phyloP scores from a whole-genome alignment of 2,797 vertebrate species.

The Sylvia borin region DNA sequence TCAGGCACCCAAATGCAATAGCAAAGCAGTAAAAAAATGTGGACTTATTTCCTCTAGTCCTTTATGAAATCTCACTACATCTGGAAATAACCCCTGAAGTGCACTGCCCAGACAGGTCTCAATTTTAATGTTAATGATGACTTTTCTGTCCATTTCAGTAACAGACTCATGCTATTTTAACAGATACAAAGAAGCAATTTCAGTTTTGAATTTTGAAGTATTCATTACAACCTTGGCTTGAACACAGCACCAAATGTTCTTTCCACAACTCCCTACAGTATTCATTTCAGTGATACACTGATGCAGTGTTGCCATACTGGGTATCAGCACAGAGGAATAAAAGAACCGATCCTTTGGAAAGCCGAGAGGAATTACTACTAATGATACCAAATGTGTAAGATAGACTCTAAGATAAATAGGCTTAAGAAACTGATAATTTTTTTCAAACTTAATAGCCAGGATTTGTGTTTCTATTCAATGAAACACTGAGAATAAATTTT shows the following conservation, averaged over 20 bases:
- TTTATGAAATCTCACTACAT: not conserved
- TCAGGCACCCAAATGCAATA: not conserved
- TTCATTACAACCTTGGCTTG: not conserved
- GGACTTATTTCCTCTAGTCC: not conserved
- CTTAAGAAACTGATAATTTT: not conserved
- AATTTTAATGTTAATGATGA: not conserved
- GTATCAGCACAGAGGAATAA: not conserved
- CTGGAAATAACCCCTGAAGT: not conserved
- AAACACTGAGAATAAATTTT: not conserved
- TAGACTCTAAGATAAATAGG: not conserved
- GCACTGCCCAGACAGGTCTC: not conserved
- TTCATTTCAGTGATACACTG: not conserved
- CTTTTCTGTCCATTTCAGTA: not conserved
- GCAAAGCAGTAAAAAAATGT: not conserved
- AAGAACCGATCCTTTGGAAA: not conserved
- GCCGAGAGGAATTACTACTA: not conserved
- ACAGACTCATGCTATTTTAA: not conserved
- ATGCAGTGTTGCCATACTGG: not conserved
- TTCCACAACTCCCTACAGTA: not conserved
- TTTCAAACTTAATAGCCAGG: not conserved
- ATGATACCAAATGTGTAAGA: not conserved
- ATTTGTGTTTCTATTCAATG: not conserved
- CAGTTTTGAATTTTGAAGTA: not conserved
- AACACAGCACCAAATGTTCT: not conserved
- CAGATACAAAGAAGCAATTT: not conserved